Base-by-base conservation (phyloP, 2,888 invertebrate genomes). In the Criorhina ranunculi region DNA sequence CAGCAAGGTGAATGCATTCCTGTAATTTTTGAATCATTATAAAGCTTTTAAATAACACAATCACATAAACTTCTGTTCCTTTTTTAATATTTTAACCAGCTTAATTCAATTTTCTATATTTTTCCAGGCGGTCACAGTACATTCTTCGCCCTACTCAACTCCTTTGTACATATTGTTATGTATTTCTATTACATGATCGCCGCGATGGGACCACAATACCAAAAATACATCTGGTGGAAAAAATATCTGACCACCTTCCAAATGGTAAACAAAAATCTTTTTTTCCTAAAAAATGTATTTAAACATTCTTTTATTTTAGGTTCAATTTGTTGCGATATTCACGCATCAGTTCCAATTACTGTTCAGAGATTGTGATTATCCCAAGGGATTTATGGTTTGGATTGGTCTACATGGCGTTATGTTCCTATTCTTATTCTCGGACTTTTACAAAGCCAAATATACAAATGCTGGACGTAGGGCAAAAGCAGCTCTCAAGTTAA, bases 181-280 rank as follows among this genome's bases (percentile, higher is more conserved):
- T 98, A 99, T 92, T 96, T 96, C 92, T 99, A 99, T 93, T 99
- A 98, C 92, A 98, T 98, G 95, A 94, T 98, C 86, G 95, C 98
- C 5, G 98, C 98, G 24, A 95, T 98, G 95, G 98, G 98, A 66
- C 98, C 98, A 46, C 93, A 94, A 90, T 98, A 96, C 92, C 97
- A 97, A 92, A 97, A 97, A 92, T 98, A 95, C 92, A 95, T 98
- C 88, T 98, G 98, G 98, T 99, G 98, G 98, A 99, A 98, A 93
- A 98, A 97, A 90, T 97, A 98, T 92, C 95, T 99, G 89, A 98
- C 98, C 77, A 95, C 95, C 87, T 95, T 98, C 93, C 98, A 98
- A 93, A 98, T 99, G 95, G 97, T 97, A 93, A 24, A n/a, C 19
- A 46, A 12, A 55, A 17, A 33, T 59, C 17, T 35, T 37, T 19